Evolutionary conservation across 2,888 invertebrate genomes (phyloP).

Genomic region (Sinohyriopsis cumingii): DNA sequence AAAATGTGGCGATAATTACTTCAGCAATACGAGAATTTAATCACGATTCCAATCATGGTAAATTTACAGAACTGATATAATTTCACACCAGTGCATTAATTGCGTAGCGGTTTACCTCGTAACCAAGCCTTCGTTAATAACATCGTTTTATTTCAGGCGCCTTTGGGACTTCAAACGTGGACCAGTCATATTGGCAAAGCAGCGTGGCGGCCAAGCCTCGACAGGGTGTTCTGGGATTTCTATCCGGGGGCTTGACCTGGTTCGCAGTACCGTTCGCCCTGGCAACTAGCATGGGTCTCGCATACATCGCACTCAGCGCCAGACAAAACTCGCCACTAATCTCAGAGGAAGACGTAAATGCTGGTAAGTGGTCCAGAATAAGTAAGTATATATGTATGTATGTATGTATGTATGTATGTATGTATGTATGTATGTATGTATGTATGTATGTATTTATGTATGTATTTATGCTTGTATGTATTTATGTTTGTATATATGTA

Average conservation of each 20-base stretch:
- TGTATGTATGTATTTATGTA: too few species aligned
- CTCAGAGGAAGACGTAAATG: constrained; percentile 49
- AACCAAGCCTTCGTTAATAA: neutral
- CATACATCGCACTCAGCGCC: constrained; percentile 64
- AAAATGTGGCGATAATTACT: too few species aligned
- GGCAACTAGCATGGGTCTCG: constrained; percentile 70
- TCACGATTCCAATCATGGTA: too few species aligned
- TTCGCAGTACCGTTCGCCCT: constrained; percentile 72
- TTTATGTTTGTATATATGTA: too few species aligned
- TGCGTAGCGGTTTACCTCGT: too few species aligned
- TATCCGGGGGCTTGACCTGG: constrained; percentile 70
- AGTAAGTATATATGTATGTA: too few species aligned
- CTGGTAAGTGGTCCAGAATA: constrained; percentile 44
- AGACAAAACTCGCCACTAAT: constrained; percentile 56
- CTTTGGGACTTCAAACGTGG: constrained; percentile 72
- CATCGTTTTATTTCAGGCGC: constrained; percentile 59
- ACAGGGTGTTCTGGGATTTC: constrained; percentile 70
- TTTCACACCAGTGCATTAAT: too few species aligned
- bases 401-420: too few species aligned
- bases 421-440: too few species aligned
- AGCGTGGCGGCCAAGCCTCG: constrained; percentile 70
- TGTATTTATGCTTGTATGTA: too few species aligned
- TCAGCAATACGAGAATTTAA: too few species aligned
- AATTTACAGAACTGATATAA: too few species aligned
- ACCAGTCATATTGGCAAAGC: constrained; percentile 73